Percentiles rank a stretch among this genome's conserved stretches.
phyloP scores from a whole-genome alignment of 37 sponge, comb jelly and placozoan genomes.

The Beroe forskalii region DNA sequence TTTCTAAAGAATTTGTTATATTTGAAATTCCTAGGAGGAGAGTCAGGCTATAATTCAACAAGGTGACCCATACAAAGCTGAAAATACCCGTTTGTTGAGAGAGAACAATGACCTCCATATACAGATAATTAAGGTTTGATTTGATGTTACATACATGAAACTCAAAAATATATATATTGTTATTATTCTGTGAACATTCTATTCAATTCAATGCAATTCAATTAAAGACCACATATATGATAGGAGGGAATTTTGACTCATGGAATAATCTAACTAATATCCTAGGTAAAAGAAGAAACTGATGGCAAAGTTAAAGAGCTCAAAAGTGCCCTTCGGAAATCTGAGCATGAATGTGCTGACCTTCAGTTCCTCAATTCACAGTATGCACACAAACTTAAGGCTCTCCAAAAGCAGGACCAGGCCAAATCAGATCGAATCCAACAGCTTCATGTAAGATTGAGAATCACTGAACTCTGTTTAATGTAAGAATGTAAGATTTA shows the following conservation, averaged over 20 bases:
- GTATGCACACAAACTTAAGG: constrained; percentile 78
- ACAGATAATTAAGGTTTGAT: constrained; percentile 70
- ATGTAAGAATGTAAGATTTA: neutral
- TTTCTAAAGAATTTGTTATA: too few species aligned
- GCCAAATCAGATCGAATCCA: constrained; percentile 79
- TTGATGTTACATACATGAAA: neutral
- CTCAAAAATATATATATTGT: neutral
- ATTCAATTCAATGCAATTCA: neutral
- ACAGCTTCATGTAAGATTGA: constrained; percentile 70
- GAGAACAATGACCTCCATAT: constrained; percentile 93
- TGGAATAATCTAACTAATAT: too few species aligned
- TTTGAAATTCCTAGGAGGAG: constrained; percentile 31
- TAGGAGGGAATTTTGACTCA: too few species aligned
- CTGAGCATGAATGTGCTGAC: constrained; percentile 96
- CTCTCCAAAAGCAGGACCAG: constrained; percentile 79
- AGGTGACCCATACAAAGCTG: constrained; percentile 90
- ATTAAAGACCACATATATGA: too few species aligned
- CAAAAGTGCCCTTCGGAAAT: constrained; percentile 74
- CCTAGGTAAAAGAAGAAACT: constrained; percentile 74
- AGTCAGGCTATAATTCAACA: constrained; percentile 67
- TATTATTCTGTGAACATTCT: neutral
- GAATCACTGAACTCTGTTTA: too few species aligned
- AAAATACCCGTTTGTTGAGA: constrained; percentile 86
- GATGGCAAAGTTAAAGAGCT: constrained; percentile 76
- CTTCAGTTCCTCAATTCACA: constrained; percentile 96